These are phyloP conservation scores for Caenorhabditis tropicalis DNA, from an alignment of 1,140 invertebrate genomes.

Conservation along the genomic window DNA sequence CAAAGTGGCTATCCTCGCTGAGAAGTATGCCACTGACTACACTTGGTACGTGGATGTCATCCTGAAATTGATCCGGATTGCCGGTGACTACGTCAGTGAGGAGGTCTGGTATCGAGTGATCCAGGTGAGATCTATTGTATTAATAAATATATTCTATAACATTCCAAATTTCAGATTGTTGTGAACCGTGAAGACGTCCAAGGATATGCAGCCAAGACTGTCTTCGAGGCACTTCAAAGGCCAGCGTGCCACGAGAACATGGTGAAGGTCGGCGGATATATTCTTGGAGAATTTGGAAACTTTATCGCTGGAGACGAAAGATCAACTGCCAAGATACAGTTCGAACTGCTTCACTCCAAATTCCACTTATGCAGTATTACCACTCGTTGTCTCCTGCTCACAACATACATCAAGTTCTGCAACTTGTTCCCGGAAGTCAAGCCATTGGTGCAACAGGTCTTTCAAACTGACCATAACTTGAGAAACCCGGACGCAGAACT, in stretches of 20 bases:
- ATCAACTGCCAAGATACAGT: conserved; percentile 76
- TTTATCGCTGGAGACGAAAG: conserved; percentile 97
- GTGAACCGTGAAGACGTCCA: conserved; percentile 97
- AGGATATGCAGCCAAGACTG: conserved; percentile 98
- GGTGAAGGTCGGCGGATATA: conserved; percentile 99
- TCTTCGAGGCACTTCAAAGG: conserved; percentile 85
- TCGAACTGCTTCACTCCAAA: conserved; percentile 72
- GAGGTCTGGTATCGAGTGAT: conserved; percentile 99
- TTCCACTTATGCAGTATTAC: conserved; percentile 96
- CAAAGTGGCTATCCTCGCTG: conserved; percentile 98
- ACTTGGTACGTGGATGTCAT: conserved; percentile 99
- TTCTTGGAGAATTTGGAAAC: conserved; percentile 99
- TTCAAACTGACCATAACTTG: conserved; percentile 92
- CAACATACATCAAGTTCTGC: conserved; percentile 98
- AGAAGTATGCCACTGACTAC: conserved; percentile 99
- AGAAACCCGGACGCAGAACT: conserved; percentile 96
- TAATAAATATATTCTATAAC: background rate
- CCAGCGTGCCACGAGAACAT: conserved; percentile 98
- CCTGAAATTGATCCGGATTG: conserved; percentile 96
- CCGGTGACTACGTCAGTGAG: conserved; percentile 95
- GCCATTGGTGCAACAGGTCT: conserved; percentile 90
- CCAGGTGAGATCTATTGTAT: conserved; percentile 75
- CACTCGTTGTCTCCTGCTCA: conserved; percentile 91
- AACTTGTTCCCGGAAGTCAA: conserved; percentile 99
- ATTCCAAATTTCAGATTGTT: conserved; percentile 79